A percentile compares a stretch with the other conserved stretches of the same genome.
phyloP scores from a whole-genome alignment of 2,797 vertebrate species.

The Bovichtus diacanthus region DNA sequence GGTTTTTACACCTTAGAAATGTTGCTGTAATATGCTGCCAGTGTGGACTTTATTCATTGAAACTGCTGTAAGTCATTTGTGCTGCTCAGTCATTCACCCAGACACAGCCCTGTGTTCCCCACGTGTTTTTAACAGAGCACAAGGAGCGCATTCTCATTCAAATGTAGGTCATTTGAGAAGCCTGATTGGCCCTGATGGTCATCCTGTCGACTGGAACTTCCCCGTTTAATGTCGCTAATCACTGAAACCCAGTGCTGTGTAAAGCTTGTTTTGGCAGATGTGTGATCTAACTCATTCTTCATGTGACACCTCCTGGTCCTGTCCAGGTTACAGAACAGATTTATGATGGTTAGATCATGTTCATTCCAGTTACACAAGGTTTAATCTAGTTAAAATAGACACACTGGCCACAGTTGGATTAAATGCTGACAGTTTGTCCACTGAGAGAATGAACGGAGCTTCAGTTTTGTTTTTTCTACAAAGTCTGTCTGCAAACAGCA shows the following conservation, averaged over 20 bases:
- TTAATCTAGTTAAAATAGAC: neutral
- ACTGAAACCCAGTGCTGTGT: neutral
- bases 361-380: neutral
- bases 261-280: neutral
- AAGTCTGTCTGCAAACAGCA: conserved; percentile 29
- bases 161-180: neutral
- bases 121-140: neutral
- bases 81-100: neutral
- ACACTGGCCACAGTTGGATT: neutral
- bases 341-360: neutral
- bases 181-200: neutral
- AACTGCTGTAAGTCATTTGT: neutral
- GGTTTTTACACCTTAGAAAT: neutral
- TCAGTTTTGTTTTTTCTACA: conserved; percentile 2
- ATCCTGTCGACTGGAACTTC: neutral
- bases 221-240: conserved; percentile 7
- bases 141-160: too few species aligned
- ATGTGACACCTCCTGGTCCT: neutral
- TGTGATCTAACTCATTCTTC: neutral
- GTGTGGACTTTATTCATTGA: neutral
- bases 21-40: too few species aligned
- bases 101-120: neutral
- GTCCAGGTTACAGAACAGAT: neutral
- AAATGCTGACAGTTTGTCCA: neutral
- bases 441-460: neutral